Percentiles rank a stretch among this genome's conserved stretches.
These are phyloP conservation scores for Neogale vison DNA, from an alignment of 2,113 vertebrate genomes.

Conservation along the genomic window DNA sequence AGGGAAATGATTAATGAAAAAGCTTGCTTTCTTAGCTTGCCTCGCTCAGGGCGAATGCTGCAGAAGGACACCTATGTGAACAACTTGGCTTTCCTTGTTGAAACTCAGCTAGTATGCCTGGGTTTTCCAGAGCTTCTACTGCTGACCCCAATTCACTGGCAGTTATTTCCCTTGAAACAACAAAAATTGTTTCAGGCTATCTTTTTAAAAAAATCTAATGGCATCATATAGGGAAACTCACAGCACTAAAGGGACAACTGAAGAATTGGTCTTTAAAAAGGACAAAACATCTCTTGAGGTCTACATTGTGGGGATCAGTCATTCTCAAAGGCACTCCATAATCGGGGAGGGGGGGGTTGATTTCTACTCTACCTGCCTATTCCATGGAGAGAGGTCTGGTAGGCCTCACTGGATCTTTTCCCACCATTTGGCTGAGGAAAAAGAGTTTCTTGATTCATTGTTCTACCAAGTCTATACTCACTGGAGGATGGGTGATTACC, in stretches of 20 bases:
- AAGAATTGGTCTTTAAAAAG: background rate
- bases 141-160: background rate
- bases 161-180: background rate
- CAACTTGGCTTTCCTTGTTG: background rate
- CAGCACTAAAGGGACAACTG: background rate
- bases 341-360: background rate
- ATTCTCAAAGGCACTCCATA: background rate
- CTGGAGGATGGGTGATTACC: background rate
- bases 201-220: background rate
- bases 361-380: background rate
- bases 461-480: background rate
- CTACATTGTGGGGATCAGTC: background rate
- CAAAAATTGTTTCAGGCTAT: background rate
- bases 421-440: background rate
- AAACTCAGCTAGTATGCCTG: background rate
- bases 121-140: background rate
- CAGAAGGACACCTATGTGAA: background rate
- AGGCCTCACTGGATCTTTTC: background rate
- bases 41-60: background rate
- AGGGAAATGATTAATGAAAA: background rate
- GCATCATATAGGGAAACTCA: background rate
- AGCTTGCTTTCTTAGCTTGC: background rate
- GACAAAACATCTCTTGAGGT: background rate
- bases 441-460: background rate
- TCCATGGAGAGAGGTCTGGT: background rate